Conservation (phyloP, 2,113 vertebrate species). For the Hystrix brachyura region DNA sequence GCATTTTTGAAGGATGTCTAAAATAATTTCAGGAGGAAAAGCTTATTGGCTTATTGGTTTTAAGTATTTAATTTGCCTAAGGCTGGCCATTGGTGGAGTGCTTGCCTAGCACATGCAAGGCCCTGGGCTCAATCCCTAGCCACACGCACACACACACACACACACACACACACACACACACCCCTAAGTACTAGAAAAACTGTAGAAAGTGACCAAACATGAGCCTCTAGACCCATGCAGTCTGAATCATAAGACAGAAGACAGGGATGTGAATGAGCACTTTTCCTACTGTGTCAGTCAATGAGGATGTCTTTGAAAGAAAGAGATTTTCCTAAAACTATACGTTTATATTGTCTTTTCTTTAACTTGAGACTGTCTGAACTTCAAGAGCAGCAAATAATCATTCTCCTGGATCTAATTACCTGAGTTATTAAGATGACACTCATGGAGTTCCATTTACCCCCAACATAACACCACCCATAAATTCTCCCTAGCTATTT, state of each 20-base stretch:
- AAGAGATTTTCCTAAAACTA: neutral
- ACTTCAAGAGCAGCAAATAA: neutral
- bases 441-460: neutral
- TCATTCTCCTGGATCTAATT: neutral
- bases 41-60: neutral
- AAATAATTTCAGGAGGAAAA: neutral
- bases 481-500: neutral
- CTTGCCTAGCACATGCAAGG: neutral
- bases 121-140: neutral
- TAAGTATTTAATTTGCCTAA: neutral
- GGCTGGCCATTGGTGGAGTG: neutral
- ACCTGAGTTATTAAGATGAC: conserved; percentile 1
- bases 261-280: rapidly evolving
- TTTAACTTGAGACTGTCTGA: conserved; percentile 10
- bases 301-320: neutral
- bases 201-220: neutral
- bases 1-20: neutral
- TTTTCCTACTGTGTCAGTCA: neutral
- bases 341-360: neutral
- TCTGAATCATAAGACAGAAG: neutral
- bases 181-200: neutral
- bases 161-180: neutral
- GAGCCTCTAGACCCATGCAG: neutral
- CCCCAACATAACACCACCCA: neutral
- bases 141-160: neutral